Conservation (phyloP, 2,888 invertebrate genomes). For the Brachyptera risi region DNA sequence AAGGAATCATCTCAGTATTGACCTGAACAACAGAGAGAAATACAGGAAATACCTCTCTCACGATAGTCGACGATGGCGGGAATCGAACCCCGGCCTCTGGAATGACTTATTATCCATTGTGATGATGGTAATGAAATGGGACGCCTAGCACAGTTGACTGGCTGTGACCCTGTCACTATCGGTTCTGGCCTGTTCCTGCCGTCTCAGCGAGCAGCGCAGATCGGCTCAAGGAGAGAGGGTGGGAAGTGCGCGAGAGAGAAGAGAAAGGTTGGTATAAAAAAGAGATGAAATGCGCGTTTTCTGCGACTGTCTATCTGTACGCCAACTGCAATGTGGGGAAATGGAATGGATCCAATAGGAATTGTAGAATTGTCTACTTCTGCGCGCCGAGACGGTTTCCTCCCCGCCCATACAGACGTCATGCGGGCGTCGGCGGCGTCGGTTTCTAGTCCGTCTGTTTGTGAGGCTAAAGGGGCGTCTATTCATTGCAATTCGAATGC, state of each 20-base stretch:
- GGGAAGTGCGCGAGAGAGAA: background rate
- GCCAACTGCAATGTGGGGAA: slow-evolving; percentile 5
- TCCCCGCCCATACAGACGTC: slow-evolving; percentile 6
- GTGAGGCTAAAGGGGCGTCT: background rate
- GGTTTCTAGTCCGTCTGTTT: slow-evolving; percentile 6
- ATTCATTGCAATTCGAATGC: slow-evolving; percentile 11
- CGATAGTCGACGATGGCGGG: too few relatives aligned
- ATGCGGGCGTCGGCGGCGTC: background rate
- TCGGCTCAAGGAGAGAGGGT: too few relatives aligned
- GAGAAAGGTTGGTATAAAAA: background rate
- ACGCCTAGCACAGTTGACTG: too few relatives aligned
- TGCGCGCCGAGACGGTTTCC: slow-evolving; percentile 18
- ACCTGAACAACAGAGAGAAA: too few relatives aligned
- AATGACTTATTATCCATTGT: too few relatives aligned
- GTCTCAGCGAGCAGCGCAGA: too few relatives aligned
- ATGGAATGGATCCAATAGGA: slow-evolving; percentile 27
- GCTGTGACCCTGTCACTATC: too few relatives aligned
- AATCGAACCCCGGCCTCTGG: too few relatives aligned
- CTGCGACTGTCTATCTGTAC: slow-evolving; percentile 15
- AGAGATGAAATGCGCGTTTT: slow-evolving; percentile 1
- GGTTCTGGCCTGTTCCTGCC: too few relatives aligned
- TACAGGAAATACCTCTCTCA: too few relatives aligned
- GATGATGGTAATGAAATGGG: too few relatives aligned
- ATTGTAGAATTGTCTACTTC: slow-evolving; percentile 23
- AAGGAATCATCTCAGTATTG: too few relatives aligned